phyloP scores from a whole-genome alignment of 2,888 invertebrate genomes.

The Apodemia hepburni region DNA sequence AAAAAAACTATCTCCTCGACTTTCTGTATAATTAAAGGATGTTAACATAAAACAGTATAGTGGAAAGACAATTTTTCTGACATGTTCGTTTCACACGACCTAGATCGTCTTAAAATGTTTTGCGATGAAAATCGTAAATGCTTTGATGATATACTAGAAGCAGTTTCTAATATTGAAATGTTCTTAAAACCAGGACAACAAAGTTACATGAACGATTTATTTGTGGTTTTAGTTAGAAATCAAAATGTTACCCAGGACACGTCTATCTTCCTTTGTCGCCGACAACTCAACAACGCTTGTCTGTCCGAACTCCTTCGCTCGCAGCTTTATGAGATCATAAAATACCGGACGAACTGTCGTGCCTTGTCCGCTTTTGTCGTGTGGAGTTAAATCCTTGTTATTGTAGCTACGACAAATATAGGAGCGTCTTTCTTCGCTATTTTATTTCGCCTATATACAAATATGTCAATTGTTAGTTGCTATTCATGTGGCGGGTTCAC shows the following conservation, averaged over 20 bases:
- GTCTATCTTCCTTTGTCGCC: conserved; percentile 24
- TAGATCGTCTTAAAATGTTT: too few relatives aligned
- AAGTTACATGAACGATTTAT: not conserved
- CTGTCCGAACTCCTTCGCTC: conserved; percentile 37
- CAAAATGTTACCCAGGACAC: conserved; percentile 10
- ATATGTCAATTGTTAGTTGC: too few relatives aligned
- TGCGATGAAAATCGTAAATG: too few relatives aligned
- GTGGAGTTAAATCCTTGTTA: conserved; percentile 45
- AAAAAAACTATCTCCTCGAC: too few relatives aligned
- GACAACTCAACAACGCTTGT: conserved; percentile 30
- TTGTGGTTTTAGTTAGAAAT: conserved; percentile 9
- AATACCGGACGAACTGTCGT: conserved; percentile 60
- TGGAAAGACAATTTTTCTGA: too few relatives aligned
- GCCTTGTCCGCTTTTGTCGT: conserved; percentile 42
- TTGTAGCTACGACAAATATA: conserved; percentile 31
- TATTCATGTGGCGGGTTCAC: too few relatives aligned
- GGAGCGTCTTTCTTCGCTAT: conserved; percentile 34
- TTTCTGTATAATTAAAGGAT: too few relatives aligned
- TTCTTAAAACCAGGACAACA: not conserved
- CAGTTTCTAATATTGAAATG: too few relatives aligned
- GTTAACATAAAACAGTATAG: too few relatives aligned
- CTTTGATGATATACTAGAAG: too few relatives aligned
- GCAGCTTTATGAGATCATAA: conserved; percentile 65
- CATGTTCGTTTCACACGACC: too few relatives aligned
- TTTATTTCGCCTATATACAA: too few relatives aligned